Percentiles rank a stretch among this genome's conserved stretches.
Conservation (phyloP, 2,888 invertebrate genomes). For the Tiliacea aurago region DNA sequence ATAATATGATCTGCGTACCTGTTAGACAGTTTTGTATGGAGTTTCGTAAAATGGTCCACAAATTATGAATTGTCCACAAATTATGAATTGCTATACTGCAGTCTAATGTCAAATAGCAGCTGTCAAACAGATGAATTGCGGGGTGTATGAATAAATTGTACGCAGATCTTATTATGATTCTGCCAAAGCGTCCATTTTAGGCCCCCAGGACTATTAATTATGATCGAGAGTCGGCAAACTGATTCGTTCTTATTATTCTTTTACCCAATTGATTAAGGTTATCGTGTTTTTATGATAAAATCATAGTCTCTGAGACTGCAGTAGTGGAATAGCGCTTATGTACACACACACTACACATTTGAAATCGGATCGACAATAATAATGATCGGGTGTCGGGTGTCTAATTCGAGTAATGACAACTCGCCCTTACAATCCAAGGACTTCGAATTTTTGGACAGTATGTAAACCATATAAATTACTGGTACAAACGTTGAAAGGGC, state of each 20-base stretch:
- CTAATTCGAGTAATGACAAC: background rate
- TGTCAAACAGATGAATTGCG: no score
- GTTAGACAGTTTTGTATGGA: no score
- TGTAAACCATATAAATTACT: background rate
- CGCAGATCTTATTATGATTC: no score
- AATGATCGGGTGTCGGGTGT: background rate
- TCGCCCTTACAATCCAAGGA: background rate
- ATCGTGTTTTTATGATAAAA: background rate
- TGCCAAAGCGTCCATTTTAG: no score
- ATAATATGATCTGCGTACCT: no score
- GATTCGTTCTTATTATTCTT: background rate
- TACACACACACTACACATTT: background rate
- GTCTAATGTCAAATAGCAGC: no score
- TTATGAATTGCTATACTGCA: no score
- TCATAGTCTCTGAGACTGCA: background rate
- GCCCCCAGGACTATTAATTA: background rate
- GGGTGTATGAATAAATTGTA: no score
- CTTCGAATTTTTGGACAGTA: background rate
- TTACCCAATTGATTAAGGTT: background rate
- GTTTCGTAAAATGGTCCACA: no score
- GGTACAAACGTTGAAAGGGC: background rate
- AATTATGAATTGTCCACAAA: no score
- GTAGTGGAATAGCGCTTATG: no score
- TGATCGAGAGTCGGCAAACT: no score
- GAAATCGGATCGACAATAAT: background rate